Base-by-base conservation (phyloP, 2,797 vertebrate genomes). In the Gymnodraco acuticeps region DNA sequence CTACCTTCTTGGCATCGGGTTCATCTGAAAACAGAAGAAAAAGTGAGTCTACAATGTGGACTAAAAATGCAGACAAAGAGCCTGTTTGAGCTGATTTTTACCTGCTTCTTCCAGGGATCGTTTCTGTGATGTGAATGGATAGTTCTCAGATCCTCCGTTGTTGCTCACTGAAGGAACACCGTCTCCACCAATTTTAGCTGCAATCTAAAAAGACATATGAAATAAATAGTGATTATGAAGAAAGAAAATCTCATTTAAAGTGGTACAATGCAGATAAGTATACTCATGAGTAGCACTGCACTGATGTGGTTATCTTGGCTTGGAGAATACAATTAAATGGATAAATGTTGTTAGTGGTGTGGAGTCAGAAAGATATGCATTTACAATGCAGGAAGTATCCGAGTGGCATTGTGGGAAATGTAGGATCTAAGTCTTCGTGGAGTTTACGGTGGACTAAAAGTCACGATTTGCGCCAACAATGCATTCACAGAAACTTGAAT, bases 1-100 rank as follows among this genome's bases (percentile, higher is more conserved):
- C 97, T 94, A 99, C 75, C 83, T 98, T 98, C 94, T 98, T 99
- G 84, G 97, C 97, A 85, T 97, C 96, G 0, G 97, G 97, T 81
- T 98, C 97, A 89, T 99, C 97, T 98, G 89, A 75, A 84, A 78
- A 54, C 45, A 73, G 41, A 79, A 56, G 33, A 50, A 65, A 75
- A 51, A 4, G 11, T 51, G 14, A 56, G 47, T 53, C 14, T 27
- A 59, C 13, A 45, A 53, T 4, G 5, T 15, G 15, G 2, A 27
- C 3, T 64, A 64, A 58, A 56, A 70, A 78, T 61, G 52, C 10
- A 64, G 16, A 47, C 1, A 16, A 66, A 56, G 47, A 50, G 43
- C 9, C 2, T 1, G 4, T 75, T 45, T 60, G 67, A 17, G 27
- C 55, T 8, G 19, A 70, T 55, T 43, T 70, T 23, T 74, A 95